Evolutionary conservation across 1,140 invertebrate species (phyloP).

Genomic region (Holcopasites calliopsidis): DNA sequence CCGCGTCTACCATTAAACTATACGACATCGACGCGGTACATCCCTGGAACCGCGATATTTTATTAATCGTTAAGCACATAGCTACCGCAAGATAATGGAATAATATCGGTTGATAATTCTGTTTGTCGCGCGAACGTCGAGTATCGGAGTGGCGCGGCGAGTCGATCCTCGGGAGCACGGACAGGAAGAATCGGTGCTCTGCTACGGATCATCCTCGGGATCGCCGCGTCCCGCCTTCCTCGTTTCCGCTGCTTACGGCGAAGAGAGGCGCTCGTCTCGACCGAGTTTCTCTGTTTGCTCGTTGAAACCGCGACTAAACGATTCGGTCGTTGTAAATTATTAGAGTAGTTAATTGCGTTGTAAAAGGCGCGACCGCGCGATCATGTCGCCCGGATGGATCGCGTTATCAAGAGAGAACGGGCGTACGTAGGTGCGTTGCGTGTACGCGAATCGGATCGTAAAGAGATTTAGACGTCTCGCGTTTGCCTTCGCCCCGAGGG

Average conservation of each 20-base stretch:
- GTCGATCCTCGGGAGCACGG: neutral
- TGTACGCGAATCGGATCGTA: conserved; percentile 17
- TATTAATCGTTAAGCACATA: conserved; percentile 76
- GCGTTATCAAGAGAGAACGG: conserved; percentile 22
- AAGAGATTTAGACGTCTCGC: conserved; percentile 20
- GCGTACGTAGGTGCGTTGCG: too few relatives aligned
- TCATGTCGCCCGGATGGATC: neutral
- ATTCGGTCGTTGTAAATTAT: conserved; percentile 56
- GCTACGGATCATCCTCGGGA: too few relatives aligned
- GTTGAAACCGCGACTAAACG: conserved; percentile 23
- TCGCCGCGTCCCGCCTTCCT: neutral
- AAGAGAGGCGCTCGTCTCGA: neutral
- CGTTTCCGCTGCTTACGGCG: neutral
- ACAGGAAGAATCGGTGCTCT: neutral
- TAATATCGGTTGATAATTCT: conserved; percentile 74
- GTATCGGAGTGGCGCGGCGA: conserved; percentile 48
- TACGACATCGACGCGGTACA: conserved; percentile 66
- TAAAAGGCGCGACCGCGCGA: conserved; percentile 36
- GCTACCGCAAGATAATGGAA: conserved; percentile 71
- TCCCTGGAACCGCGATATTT: conserved; percentile 68
- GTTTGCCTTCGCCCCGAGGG: too few relatives aligned
- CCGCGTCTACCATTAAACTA: conserved; percentile 69
- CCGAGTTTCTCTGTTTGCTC: conserved; percentile 17
- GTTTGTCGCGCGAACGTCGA: conserved; percentile 67
- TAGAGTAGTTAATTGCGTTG: conserved; percentile 53